Percentiles rank a stretch among this genome's conserved stretches.
Conservation (phyloP, 53 echinoderm and acorn worm species). For the Glandiceps talaboti region DNA sequence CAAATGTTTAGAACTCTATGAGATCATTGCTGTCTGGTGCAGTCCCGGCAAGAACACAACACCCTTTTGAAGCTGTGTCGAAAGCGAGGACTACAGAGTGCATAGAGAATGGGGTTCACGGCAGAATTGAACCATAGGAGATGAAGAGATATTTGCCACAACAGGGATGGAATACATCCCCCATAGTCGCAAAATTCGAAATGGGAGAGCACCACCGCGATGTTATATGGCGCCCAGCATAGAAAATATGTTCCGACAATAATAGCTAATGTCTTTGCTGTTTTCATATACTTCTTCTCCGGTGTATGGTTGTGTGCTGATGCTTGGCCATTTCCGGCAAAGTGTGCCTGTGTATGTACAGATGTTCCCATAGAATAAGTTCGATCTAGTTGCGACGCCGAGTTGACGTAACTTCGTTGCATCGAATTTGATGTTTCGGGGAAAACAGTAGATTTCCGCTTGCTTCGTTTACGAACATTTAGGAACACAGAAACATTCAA, state of each 20-base stretch:
- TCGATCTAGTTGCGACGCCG: neutral
- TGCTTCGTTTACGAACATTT: neutral
- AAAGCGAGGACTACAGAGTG: neutral
- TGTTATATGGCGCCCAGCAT: neutral
- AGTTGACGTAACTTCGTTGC: too few relatives aligned
- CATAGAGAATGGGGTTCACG: neutral
- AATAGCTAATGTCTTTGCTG: neutral
- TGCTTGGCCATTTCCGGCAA: neutral
- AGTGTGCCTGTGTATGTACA: neutral
- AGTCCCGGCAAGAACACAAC: neutral
- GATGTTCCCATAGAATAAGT: neutral
- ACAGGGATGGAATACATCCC: neutral
- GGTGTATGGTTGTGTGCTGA: neutral
- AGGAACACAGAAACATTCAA: neutral
- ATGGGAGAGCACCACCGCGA: neutral
- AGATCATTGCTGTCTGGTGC: neutral
- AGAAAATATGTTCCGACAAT: neutral
- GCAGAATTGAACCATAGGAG: neutral
- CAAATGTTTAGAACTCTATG: too few relatives aligned
- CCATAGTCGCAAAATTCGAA: too few relatives aligned
- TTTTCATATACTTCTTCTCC: neutral
- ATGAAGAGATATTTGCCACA: neutral
- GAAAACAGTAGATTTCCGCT: neutral
- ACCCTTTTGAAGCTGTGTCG: neutral
- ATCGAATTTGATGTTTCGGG: neutral